phyloP scores from a whole-genome alignment of 2,113 vertebrate species.

The Ascaphus truei region DNA sequence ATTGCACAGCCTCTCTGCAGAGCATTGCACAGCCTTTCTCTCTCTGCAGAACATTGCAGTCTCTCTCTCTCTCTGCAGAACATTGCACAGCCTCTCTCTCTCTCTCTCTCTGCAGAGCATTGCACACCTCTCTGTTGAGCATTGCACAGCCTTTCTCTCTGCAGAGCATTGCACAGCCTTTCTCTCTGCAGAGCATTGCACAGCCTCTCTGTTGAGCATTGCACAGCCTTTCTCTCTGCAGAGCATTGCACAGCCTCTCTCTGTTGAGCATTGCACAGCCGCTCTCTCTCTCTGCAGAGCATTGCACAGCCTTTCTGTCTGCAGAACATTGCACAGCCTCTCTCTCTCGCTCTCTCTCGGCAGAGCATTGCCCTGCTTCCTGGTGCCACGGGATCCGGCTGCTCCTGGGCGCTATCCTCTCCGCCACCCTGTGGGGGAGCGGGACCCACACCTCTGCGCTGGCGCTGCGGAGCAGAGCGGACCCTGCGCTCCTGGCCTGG shows the following conservation, averaged over 20 bases:
- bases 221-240: not conserved
- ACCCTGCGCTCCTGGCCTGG: slow-evolving; percentile 7
- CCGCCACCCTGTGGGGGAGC: not conserved
- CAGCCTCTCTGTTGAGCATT: not conserved
- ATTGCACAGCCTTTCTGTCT: not conserved
- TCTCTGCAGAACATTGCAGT: too few relatives aligned
- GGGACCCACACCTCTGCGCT: not conserved
- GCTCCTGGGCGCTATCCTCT: not conserved
- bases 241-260: not conserved
- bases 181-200: not conserved
- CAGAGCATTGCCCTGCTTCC: not conserved
- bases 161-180: too few relatives aligned
- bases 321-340: too few relatives aligned
- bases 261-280: not conserved
- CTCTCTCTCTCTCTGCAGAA: too few relatives aligned
- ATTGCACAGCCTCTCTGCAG: not conserved
- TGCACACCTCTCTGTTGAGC: too few relatives aligned
- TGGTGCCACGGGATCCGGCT: not conserved
- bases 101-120: too few relatives aligned
- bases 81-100: too few relatives aligned
- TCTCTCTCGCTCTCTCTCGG: not conserved
- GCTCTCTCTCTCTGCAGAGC: not conserved
- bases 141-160: too few relatives aligned
- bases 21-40: not conserved
- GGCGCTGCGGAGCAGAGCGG: not conserved